Conservation (phyloP, 2,113 vertebrate species). For the Struthio camelus region DNA sequence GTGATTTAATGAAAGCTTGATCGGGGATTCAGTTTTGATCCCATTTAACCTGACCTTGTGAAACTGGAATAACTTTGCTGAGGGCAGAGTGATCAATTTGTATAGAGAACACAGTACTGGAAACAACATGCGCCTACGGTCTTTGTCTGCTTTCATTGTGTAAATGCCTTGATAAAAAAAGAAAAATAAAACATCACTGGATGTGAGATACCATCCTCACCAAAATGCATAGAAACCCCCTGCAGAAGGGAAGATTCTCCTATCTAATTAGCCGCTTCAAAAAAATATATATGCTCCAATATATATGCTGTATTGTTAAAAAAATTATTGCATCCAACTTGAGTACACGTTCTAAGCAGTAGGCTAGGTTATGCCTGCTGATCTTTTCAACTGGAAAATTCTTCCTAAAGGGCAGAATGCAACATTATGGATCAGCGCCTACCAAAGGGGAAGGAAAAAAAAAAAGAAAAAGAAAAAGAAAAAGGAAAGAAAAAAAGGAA, state of each 20-base stretch:
- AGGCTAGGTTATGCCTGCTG: conserved; percentile 27
- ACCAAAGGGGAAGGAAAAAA: not conserved
- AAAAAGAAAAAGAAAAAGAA: not conserved
- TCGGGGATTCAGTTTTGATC: conserved; percentile 32
- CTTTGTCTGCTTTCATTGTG: not conserved
- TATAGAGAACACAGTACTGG: not conserved
- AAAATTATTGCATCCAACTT: conserved; percentile 1
- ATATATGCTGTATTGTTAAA: conserved; percentile 26
- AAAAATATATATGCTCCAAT: not conserved
- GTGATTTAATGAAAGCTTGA: conserved; percentile 34
- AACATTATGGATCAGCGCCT: conserved; percentile 65
- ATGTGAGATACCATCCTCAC: not conserved
- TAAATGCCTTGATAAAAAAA: not conserved
- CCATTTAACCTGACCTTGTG: conserved; percentile 17
- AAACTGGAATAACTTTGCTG: conserved; percentile 5
- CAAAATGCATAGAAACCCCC: not conserved
- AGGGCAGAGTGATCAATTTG: not conserved
- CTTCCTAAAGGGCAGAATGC: conserved; percentile 65
- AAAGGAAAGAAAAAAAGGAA: conserved; percentile 4
- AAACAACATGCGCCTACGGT: not conserved
- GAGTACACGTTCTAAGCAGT: conserved; percentile 1
- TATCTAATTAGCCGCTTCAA: not conserved
- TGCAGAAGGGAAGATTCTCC: not conserved
- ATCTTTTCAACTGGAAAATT: conserved; percentile 73
- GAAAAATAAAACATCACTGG: not conserved